Conservation (phyloP, 1,140 invertebrate genomes). For the Campoletis sonorensis region DNA sequence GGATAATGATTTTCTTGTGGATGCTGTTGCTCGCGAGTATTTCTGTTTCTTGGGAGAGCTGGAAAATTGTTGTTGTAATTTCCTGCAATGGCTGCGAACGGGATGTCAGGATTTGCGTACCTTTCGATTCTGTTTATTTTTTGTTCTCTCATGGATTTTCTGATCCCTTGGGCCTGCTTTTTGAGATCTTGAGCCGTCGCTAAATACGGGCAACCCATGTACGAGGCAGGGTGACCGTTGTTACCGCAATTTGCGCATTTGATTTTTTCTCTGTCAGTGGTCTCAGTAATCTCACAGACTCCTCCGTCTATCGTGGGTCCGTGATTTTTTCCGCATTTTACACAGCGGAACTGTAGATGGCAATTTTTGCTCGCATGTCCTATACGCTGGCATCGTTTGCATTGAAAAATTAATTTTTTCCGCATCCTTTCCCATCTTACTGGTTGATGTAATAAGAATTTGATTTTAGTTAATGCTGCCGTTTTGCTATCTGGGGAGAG, state of each 20-base stretch:
- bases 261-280: not conserved
- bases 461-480: not conserved
- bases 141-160: not conserved
- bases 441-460: conserved; percentile 20
- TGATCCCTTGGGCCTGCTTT: not conserved
- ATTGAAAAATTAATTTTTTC: conserved; percentile 37
- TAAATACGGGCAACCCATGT: not conserved
- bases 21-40: conserved; percentile 82
- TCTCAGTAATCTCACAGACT: not conserved
- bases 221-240: not conserved
- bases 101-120: not conserved
- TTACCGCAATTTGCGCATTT: not conserved
- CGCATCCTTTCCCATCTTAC: not conserved
- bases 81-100: not conserved
- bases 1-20: too few relatives aligned
- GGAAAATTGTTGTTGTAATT: not conserved
- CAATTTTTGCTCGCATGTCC: conserved; percentile 41
- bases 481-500: not conserved
- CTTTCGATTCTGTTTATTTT: not conserved
- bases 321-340: conserved; percentile 35
- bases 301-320: not conserved
- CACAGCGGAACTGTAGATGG: conserved; percentile 26
- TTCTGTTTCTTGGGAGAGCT: conserved; percentile 54
- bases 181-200: not conserved
- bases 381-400: conserved; percentile 19